Evolutionary conservation across 53 echinoderm and acorn worm species (phyloP), one percentile per base, ranked within the genome.

Genomic region (Patiria pectinifera): DNA sequence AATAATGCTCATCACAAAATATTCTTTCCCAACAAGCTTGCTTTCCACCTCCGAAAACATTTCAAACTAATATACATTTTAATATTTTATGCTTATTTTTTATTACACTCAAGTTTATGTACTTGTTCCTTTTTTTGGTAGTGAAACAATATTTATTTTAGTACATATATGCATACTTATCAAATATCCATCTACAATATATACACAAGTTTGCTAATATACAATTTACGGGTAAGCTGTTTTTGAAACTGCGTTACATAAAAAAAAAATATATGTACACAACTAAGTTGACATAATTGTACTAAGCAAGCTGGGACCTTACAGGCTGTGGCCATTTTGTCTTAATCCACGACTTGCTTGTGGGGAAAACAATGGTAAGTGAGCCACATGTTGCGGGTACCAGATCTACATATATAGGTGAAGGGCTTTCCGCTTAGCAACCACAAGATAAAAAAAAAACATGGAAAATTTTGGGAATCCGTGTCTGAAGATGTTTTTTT

Each of bases 161-260:
- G 26, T 35, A 76, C 76, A 76, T 76, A 76, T 76, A 60, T 77
- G 77, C n/a, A 49, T 61, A 77, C 78, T 53, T 76, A 58, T 87
- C 22, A 87, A 76, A 53, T 2, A 59, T 62, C 58, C 61, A 84
- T 84, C 62, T 87, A 87, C 78, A 87, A 75, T 87, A 87, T 87
- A 87, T 14, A 82, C 48, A 76, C 25, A 62, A 75, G 59, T 53
- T 78, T 62, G 78, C 61, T 78, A 25, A 87, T 87, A 71, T 77
- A 87, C 87, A 87, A 87, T 76, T 60, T 59, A n/a, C 47, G 7
- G 26, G 45, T n/a, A 58, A 87, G 44, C 45, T 60, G 14, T 87
- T 87, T 87, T 75, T 49, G 13, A 74, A 87, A 87, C 75, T 87
- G 87, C 62, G 59, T 58, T 85, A 62, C 24, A 85, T 69, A 85